Base-by-base conservation (phyloP, 2,113 vertebrate genomes). In the Marmota flaviventris region DNA sequence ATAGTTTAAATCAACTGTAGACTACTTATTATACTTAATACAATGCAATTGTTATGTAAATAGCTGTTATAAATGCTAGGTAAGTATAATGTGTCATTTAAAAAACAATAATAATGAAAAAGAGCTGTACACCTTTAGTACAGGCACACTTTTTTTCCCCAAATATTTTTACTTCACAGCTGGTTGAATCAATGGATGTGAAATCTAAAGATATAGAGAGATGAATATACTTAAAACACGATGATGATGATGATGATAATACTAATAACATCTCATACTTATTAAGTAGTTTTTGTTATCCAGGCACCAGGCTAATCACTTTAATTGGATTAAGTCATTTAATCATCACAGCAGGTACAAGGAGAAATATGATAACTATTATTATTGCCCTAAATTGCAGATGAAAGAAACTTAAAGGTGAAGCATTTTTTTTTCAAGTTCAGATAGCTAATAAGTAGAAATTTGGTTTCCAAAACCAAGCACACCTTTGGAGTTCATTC, bases 391-490 rank as follows among this genome's bases (percentile, higher is more conserved):
- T 18, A 89, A 24, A 70, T 89, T 89, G 61, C 5, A 58, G 9
- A 83, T 90, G 29, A 89, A 51, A 79, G 75, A 92, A 53, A 89
- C 27, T 51, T 86, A 48, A 72, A 48, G 5, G 8, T 63, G 29
- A 94, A 51, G 2, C 83, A 90, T 92, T 94, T 94, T 92, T 95
- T 94, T 51, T 24, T 53, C 63, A 92, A 51, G 3, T 85, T 63
- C 27, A 85, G 18, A 95, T n/a, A 97, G 42, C 51, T 89, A 90
- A 11, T 95, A 67, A 85, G 12, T 92, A 2, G 51, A 93, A 85
- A 92, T 76, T 18, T 63, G 5, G 10, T 9, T 93, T 84, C 29
- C 32, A 95, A 93, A 92, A 82, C 20, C 34, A 73, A 53, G 5
- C 48, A 48, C 63, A 11, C 12, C 4, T 87, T 95, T 93, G 48